Conservation (phyloP, 2,888 invertebrate genomes). For the Muschampia plurimacula region DNA sequence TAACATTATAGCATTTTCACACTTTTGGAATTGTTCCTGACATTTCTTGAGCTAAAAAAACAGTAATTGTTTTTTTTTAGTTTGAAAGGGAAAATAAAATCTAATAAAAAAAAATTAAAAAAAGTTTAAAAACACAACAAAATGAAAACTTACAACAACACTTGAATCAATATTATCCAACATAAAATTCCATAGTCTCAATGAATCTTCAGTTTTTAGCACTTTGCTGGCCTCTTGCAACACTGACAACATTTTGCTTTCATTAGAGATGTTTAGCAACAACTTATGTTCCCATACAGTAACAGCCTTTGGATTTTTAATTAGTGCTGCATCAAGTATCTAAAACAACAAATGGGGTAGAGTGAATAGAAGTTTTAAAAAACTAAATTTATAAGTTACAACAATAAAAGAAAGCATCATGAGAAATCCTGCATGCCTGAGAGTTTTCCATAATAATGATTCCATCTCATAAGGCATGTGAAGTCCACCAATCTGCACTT, state of each 20-base stretch:
- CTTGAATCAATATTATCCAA: conserved; percentile 66
- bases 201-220: conserved; percentile 62
- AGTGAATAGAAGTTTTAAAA: background rate
- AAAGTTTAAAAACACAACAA: background rate
- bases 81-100: background rate
- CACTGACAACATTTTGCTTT: conserved; percentile 64
- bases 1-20: conserved; percentile 78
- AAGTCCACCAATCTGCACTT: too few species aligned
- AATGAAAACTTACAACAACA: conserved; percentile 61
- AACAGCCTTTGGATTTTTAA: conserved; percentile 59
- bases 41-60: conserved; percentile 70
- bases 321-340: conserved; percentile 67
- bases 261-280: conserved; percentile 62
- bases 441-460: background rate
- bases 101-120: background rate
- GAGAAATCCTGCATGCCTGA: background rate
- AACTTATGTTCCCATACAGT: conserved; percentile 73
- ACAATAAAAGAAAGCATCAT: too few species aligned
- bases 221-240: conserved; percentile 67
- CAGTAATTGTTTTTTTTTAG: conserved; percentile 6
- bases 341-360: conserved; percentile 45
- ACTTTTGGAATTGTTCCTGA: conserved; percentile 72
- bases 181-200: conserved; percentile 68
- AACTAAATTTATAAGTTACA: background rate
- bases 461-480: background rate